These are phyloP conservation scores for Tethya wilhelma DNA, from an alignment of 37 sponge, comb jelly and placozoan species.

Conservation along the genomic window DNA sequence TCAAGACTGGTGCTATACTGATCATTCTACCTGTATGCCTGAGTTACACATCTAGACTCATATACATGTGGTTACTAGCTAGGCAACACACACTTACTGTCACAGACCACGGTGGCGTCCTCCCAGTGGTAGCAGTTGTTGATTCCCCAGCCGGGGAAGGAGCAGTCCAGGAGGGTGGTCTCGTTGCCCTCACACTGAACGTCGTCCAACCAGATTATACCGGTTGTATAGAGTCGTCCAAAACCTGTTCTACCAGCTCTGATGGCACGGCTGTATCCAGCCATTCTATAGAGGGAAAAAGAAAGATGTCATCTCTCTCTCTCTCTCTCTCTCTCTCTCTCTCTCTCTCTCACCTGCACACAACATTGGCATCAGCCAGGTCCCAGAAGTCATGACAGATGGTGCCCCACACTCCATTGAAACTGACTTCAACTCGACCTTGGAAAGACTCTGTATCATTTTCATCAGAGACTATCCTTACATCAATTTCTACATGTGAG, in stretches of 20 bases:
- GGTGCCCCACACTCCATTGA: slow-evolving; percentile 71
- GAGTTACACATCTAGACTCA: too few relatives aligned
- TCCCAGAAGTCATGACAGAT: slow-evolving; percentile 71
- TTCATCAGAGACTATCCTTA: slow-evolving; percentile 10
- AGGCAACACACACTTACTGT: slow-evolving; percentile 58
- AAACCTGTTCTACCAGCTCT: neutral
- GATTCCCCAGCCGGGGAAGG: slow-evolving; percentile 77
- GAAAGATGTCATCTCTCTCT: neutral
- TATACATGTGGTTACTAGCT: too few relatives aligned
- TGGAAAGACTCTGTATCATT: neutral
- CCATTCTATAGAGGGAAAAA: slow-evolving; percentile 29
- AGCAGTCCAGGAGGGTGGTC: slow-evolving; percentile 48
- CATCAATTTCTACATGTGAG: slow-evolving; percentile 1
- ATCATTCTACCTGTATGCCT: too few relatives aligned
- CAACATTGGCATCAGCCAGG: slow-evolving; percentile 57
- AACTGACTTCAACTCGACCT: slow-evolving; percentile 65
- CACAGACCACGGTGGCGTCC: slow-evolving; percentile 63
- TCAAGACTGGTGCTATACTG: too few relatives aligned
- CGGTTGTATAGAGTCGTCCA: neutral
- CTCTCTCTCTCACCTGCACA: slow-evolving; percentile 31
- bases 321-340: neutral
- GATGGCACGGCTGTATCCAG: slow-evolving; percentile 31
- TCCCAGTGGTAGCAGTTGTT: slow-evolving; percentile 66
- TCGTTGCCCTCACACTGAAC: slow-evolving; percentile 74
- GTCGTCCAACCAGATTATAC: slow-evolving; percentile 77